phyloP scores from a whole-genome alignment of 1,140 invertebrate genomes.

The Berghia stephanieae region DNA sequence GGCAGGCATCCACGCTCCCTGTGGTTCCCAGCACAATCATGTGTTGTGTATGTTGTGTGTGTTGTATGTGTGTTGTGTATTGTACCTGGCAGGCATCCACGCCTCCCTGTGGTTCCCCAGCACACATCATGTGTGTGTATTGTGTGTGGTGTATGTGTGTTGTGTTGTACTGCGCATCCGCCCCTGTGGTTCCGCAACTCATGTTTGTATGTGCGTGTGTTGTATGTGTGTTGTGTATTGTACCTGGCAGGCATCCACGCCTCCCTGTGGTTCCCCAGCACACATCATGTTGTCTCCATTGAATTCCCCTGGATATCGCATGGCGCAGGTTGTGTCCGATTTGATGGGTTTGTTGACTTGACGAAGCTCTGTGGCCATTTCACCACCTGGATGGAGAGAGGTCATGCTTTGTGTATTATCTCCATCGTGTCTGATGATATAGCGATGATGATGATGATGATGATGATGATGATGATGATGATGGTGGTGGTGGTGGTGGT shows the following conservation, averaged over 20 bases:
- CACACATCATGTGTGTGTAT: not conserved
- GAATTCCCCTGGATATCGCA: not conserved
- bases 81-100: not conserved
- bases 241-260: slow-evolving; percentile 32
- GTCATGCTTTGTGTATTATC: not conserved
- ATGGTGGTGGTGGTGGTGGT: too few species aligned
- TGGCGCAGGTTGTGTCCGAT: slow-evolving; percentile 15
- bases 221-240: too few species aligned
- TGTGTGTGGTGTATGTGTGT: not conserved
- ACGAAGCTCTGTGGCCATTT: not conserved
- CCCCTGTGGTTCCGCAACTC: too few species aligned
- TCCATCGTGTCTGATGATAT: too few species aligned
- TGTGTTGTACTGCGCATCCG: not conserved
- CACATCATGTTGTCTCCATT: slow-evolving; percentile 13
- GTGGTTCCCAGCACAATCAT: too few species aligned
- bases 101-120: not conserved
- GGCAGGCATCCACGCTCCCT: too few species aligned
- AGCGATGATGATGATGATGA: too few species aligned
- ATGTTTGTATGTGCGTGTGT: too few species aligned
- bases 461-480: too few species aligned
- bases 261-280: slow-evolving; percentile 24
- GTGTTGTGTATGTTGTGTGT: not conserved
- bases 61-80: not conserved
- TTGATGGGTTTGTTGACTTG: slow-evolving; percentile 30
- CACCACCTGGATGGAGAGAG: slow-evolving; percentile 17